Conservation (phyloP, 2,113 vertebrate species). For the Recurvirostra avosetta region DNA sequence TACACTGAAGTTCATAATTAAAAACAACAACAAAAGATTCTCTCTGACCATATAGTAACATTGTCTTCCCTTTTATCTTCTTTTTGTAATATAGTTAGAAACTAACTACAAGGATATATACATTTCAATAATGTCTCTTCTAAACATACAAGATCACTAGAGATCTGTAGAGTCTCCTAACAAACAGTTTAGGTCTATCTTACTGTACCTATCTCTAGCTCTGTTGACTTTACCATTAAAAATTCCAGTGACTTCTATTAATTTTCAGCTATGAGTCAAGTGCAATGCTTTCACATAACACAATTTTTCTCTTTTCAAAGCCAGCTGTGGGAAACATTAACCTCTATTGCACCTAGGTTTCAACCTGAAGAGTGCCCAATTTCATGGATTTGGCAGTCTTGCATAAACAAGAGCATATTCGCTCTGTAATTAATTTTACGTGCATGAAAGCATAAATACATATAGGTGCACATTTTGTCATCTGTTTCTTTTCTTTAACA, state of each 20-base stretch:
- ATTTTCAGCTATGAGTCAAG: not conserved
- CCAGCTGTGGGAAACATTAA: not conserved
- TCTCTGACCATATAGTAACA: not conserved
- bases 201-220: not conserved
- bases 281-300: not conserved
- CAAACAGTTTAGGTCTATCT: not conserved
- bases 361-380: not conserved
- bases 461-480: not conserved
- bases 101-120: not conserved
- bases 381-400: not conserved
- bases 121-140: not conserved
- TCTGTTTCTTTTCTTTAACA: not conserved
- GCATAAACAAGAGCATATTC: not conserved
- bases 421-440: not conserved
- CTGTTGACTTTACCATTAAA: not conserved
- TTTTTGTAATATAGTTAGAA: not conserved
- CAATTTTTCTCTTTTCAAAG: not conserved
- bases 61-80: not conserved
- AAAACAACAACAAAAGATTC: not conserved
- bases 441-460: not conserved
- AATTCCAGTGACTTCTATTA: not conserved
- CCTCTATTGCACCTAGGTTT: not conserved
- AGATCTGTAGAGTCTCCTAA: not conserved
- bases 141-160: not conserved
- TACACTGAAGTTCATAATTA: not conserved